Base-by-base conservation (phyloP, 1,140 invertebrate species). In the Pollicipes pollicipes region DNA sequence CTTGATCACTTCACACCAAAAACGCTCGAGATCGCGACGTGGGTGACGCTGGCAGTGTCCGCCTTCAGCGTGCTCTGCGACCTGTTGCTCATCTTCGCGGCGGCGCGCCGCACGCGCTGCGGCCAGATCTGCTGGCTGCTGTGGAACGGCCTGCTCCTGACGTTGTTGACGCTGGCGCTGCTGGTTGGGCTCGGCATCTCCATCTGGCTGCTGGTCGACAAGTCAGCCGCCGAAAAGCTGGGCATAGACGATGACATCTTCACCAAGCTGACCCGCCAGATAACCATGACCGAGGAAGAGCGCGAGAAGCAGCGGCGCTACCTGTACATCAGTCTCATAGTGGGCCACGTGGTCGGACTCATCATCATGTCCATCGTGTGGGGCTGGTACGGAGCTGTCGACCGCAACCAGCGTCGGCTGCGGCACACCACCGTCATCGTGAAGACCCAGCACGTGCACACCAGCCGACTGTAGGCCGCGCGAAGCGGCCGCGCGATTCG, bases 141-240 rank as follows among this genome's bases (percentile, higher is more conserved):
- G 8, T 66, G 64, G 64, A 8, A 10, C 27, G 64, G 10, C 10
- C 64, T 66, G 17, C 3, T 66, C 3, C 28, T 66, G 10, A 28
- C 28, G 8, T 10, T 29, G 8, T 8, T n/a, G 24, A 66, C 64
- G 64, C 27, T 29, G 28, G 64, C 64, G 16, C 64, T 66, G 27
- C 27, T 66, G 27, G 28, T 29, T 8, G 8, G 27, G 64, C 64
- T 66, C n/a, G 64, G 27, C 27, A 3, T 66, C 64, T 66, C 27
- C 64, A 29, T 66, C n/a, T 66, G 64, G 64, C n/a, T 66, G n/a
- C 64, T 66, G 64, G 64, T 66, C 10, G 64, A 66, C 64, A n/a
- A 8, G n/a, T 28, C 64, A 1, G 64, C 64, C 17, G 28, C 27
- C 16, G 64, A 66, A 10, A 27, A 66, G 27, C n/a, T 66, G 24